Percentiles rank a stretch among this genome's conserved stretches.
phyloP scores from a whole-genome alignment of 2,888 invertebrate species.

The Dexiosoma caninum region DNA sequence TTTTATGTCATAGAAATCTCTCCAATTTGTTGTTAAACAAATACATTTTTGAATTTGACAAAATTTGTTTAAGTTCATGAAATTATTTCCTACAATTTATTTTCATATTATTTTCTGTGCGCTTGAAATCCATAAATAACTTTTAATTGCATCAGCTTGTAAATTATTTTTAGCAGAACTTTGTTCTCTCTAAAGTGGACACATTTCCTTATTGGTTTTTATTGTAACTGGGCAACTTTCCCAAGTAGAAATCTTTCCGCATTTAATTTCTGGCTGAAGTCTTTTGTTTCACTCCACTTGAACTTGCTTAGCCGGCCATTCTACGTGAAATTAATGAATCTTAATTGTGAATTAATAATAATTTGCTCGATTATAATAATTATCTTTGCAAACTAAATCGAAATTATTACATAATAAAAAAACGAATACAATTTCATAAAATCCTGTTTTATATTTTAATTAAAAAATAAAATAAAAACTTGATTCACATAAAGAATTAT shows the following conservation, averaged over 20 bases:
- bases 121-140: background rate
- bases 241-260: background rate
- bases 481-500: background rate
- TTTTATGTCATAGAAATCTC: too few species aligned
- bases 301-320: background rate
- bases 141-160: background rate
- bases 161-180: background rate
- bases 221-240: background rate
- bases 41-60: too few species aligned
- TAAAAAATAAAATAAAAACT: conserved; percentile 13
- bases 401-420: conserved; percentile 16
- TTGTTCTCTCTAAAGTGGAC: too few species aligned
- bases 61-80: too few species aligned
- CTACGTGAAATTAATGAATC: background rate
- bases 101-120: too few species aligned
- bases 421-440: conserved; percentile 8
- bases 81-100: too few species aligned
- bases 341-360: too few species aligned
- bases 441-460: conserved; percentile 22
- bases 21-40: too few species aligned
- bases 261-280: background rate
- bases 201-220: background rate
- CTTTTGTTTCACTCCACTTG: conserved; percentile 3
- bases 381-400: conserved; percentile 3
- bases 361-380: background rate